These are phyloP conservation scores for Eristalis arbustorum DNA, from an alignment of 2,888 invertebrate species.

Conservation along the genomic window DNA sequence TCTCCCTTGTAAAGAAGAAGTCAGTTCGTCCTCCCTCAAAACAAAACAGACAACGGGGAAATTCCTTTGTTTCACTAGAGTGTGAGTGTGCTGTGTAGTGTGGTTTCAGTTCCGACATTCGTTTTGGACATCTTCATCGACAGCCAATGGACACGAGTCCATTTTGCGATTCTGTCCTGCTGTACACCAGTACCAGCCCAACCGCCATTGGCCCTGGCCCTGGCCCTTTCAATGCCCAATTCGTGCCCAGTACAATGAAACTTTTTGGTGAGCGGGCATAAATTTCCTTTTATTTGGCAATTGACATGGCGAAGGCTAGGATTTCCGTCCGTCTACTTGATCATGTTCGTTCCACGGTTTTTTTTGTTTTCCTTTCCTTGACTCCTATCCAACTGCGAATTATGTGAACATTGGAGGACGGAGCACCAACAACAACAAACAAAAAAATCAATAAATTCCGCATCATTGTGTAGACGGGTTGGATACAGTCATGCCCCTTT, in stretches of 20 bases:
- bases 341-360: slow-evolving; percentile 55
- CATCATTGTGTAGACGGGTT: slow-evolving; percentile 57
- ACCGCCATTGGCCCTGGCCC: neutral
- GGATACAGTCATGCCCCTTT: slow-evolving; percentile 4
- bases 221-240: slow-evolving; percentile 43
- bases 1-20: neutral
- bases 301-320: slow-evolving; percentile 69
- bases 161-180: neutral
- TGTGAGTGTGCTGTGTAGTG: neutral
- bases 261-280: slow-evolving; percentile 68
- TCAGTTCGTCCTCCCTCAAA: slow-evolving; percentile 7
- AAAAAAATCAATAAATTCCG: slow-evolving; percentile 60
- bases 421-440: neutral
- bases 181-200: neutral
- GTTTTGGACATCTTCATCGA: slow-evolving; percentile 67
- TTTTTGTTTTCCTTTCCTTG: slow-evolving; percentile 28
- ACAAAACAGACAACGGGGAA: slow-evolving; percentile 31
- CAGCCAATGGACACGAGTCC: slow-evolving; percentile 55
- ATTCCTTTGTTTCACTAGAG: slow-evolving; percentile 59
- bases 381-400: slow-evolving; percentile 50
- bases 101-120: slow-evolving; percentile 42
- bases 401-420: neutral
- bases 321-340: slow-evolving; percentile 69
- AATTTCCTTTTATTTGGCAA: slow-evolving; percentile 69
- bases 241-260: slow-evolving; percentile 67